A percentile compares a stretch with the other conserved stretches of the same genome.
phyloP scores from a whole-genome alignment of 2,113 vertebrate genomes.

The Paradoxurus hermaphroditus region DNA sequence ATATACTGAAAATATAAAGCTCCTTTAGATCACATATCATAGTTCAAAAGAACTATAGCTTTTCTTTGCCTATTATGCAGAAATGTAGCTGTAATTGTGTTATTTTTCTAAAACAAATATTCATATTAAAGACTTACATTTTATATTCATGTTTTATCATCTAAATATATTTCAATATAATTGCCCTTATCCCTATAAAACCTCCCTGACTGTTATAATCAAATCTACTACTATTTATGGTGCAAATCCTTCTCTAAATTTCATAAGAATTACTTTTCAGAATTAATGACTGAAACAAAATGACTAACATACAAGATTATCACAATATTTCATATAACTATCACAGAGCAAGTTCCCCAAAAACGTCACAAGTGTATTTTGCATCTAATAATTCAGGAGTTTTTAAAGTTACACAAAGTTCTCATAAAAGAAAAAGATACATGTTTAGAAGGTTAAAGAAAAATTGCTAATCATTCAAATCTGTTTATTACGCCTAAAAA shows the following conservation, averaged over 20 bases:
- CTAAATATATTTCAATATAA: slow-evolving; percentile 63
- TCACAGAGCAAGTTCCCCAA: neutral
- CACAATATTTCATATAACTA: slow-evolving; percentile 4
- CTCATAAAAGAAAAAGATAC: neutral
- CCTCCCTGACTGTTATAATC: slow-evolving; percentile 19
- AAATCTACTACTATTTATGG: slow-evolving; percentile 59
- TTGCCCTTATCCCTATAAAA: slow-evolving; percentile 49
- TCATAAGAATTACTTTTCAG: slow-evolving; percentile 37
- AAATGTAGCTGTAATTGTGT: slow-evolving; percentile 2
- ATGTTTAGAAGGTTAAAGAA: neutral
- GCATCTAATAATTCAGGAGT: neutral
- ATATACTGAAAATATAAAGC: slow-evolving; percentile 50
- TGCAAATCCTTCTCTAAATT: slow-evolving; percentile 35
- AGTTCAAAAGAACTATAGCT: slow-evolving; percentile 46
- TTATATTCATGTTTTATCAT: slow-evolving; percentile 62
- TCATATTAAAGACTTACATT: slow-evolving; percentile 32
- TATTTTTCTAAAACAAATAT: slow-evolving; percentile 55
- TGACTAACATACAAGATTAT: neutral
- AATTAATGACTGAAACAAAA: slow-evolving; percentile 53
- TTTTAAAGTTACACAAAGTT: neutral
- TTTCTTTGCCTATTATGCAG: slow-evolving; percentile 36
- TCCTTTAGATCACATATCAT: slow-evolving; percentile 38
- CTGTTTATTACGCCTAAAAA: slow-evolving; percentile 13
- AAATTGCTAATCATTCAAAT: neutral
- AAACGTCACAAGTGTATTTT: neutral